A percentile compares a stretch with the other conserved stretches of the same genome.
Conservation (phyloP, 1,140 invertebrate genomes). For the Steinernema feltiae region DNA sequence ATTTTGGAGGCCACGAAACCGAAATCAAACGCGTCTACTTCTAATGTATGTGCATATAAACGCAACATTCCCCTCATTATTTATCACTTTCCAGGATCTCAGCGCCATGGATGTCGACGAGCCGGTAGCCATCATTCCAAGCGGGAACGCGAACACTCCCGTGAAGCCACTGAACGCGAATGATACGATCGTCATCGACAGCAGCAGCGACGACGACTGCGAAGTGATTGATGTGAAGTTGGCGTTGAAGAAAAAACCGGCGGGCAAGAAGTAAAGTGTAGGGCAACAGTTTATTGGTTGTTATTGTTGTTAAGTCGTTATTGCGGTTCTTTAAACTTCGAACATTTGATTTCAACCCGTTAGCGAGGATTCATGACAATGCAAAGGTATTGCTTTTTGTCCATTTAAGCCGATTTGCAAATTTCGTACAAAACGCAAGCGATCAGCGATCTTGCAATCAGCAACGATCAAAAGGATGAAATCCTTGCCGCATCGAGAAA, state of each 20-base stretch:
- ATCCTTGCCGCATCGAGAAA: too few species aligned
- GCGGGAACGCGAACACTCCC: neutral
- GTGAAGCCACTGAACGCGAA: neutral
- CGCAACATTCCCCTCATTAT: neutral
- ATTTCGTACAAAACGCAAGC: too few species aligned
- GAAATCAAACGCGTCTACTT: neutral
- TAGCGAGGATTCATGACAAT: too few species aligned
- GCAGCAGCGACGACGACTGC: neutral
- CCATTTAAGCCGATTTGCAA: too few species aligned
- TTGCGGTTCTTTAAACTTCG: too few species aligned
- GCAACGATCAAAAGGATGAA: too few species aligned
- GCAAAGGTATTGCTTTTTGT: too few species aligned
- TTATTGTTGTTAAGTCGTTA: too few species aligned
- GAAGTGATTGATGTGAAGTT: neutral
- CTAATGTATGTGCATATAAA: neutral
- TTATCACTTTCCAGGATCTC: neutral
- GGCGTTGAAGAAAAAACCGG: neutral
- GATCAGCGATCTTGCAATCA: too few species aligned
- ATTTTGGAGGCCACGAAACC: neutral
- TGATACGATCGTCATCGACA: neutral
- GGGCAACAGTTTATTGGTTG: too few species aligned
- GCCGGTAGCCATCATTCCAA: neutral
- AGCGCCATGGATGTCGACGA: neutral
- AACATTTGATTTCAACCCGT: too few species aligned
- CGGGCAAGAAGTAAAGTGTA: neutral